Conservation (phyloP, 2,797 vertebrate species). For the Melanotaenia nigrans region DNA sequence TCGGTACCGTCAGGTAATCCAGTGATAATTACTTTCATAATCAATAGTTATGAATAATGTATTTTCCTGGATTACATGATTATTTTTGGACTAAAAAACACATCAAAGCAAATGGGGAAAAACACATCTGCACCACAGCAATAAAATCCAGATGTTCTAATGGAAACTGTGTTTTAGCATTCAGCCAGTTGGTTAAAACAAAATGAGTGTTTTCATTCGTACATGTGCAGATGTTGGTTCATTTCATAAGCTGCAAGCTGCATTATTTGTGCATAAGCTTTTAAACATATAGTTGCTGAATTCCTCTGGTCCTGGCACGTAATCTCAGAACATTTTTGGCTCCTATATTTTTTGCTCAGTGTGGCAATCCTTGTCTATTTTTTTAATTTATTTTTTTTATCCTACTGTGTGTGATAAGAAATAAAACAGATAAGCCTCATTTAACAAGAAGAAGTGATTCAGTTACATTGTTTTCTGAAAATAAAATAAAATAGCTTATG, state of each 20-base stretch:
- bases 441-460: constrained; percentile 13
- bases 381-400: background rate
- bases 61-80: constrained; percentile 1
- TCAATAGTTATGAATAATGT: constrained; percentile 1
- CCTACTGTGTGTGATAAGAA: background rate
- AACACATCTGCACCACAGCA: background rate
- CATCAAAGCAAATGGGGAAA: constrained; percentile 9
- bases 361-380: background rate
- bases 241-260: background rate
- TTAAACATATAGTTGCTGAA: background rate
- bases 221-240: background rate
- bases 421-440: constrained; percentile 6
- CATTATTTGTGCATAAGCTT: background rate
- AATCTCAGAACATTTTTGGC: constrained; percentile 2
- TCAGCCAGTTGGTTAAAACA: constrained; percentile 15
- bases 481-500: background rate
- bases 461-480: constrained; percentile 13
- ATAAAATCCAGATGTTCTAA: constrained; percentile 6
- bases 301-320: constrained; percentile 4
- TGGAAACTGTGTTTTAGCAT: constrained; percentile 15
- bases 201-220: background rate
- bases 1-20: constrained; percentile 87
- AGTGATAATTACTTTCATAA: constrained; percentile 24
- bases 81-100: constrained; percentile 2
- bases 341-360: background rate